These are phyloP conservation scores for Caligus rogercresseyi DNA, from an alignment of 1,140 invertebrate genomes.

Conservation along the genomic window DNA sequence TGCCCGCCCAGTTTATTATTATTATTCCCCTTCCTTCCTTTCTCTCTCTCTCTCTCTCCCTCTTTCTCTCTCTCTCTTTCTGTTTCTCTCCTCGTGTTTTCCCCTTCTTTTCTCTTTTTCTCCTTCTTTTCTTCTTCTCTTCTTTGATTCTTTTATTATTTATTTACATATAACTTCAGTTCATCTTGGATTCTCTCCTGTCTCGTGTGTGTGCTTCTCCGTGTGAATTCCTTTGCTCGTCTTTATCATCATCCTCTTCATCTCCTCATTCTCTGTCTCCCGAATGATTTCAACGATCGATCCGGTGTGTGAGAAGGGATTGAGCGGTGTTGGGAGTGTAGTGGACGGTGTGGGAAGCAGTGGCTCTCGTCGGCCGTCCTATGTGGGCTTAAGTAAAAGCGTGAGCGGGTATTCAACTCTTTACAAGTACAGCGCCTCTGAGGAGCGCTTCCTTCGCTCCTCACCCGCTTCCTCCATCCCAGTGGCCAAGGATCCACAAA, in stretches of 20 bases:
- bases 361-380: conserved; percentile 2
- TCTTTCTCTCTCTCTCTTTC: neutral
- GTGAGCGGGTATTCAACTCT: conserved; percentile 10
- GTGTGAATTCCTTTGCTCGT: too few species aligned
- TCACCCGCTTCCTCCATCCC: neutral
- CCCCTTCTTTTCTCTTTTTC: too few species aligned
- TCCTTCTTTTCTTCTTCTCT: too few species aligned
- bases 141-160: too few species aligned
- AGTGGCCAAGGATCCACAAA: conserved; percentile 4
- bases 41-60: neutral
- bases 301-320: neutral
- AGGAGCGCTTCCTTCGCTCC: neutral
- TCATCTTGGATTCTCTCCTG: too few species aligned
- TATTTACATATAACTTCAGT: too few species aligned
- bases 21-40: neutral
- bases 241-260: neutral
- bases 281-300: neutral
- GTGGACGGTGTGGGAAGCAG: too few species aligned
- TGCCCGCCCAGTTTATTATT: neutral
- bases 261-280: neutral
- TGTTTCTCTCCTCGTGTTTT: neutral
- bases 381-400: neutral
- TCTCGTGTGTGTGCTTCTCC: too few species aligned
- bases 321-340: too few species aligned
- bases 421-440: neutral